Evolutionary conservation across 2,797 vertebrate genomes (phyloP).

Genomic region (Mus spretus): DNA sequence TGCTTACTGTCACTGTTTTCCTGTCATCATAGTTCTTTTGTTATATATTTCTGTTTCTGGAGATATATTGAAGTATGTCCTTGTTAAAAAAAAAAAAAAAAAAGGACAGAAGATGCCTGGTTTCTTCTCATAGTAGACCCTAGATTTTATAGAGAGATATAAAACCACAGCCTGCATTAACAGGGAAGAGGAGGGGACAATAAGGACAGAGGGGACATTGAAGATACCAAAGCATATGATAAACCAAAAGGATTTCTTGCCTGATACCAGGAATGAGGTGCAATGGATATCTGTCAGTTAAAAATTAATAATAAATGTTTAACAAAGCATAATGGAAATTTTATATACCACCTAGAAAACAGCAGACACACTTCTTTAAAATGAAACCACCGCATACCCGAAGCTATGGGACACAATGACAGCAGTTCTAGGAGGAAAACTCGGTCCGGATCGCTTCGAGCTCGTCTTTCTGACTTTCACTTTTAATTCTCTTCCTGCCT

Average conservation of each 20-base stretch:
- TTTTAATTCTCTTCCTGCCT: not conserved
- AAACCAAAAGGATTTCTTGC: not conserved
- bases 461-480: not conserved
- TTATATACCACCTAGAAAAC: no score
- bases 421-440: no score
- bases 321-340: no score
- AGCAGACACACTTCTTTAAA: no score
- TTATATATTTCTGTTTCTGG: not conserved
- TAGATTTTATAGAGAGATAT: not conserved
- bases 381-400: no score
- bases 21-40: slow-evolving; percentile 19
- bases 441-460: not conserved
- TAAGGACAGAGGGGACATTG: not conserved
- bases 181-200: not conserved
- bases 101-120: not conserved
- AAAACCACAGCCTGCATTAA: no score
- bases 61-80: slow-evolving; percentile 49
- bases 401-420: no score
- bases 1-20: not conserved
- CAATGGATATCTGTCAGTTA: no score
- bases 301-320: no score
- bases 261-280: not conserved
- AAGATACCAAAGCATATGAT: not conserved
- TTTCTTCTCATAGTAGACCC: not conserved
- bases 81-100: no score